These are phyloP conservation scores for Brevimyrus niger DNA, from an alignment of 2,113 vertebrate species.

Conservation along the genomic window DNA sequence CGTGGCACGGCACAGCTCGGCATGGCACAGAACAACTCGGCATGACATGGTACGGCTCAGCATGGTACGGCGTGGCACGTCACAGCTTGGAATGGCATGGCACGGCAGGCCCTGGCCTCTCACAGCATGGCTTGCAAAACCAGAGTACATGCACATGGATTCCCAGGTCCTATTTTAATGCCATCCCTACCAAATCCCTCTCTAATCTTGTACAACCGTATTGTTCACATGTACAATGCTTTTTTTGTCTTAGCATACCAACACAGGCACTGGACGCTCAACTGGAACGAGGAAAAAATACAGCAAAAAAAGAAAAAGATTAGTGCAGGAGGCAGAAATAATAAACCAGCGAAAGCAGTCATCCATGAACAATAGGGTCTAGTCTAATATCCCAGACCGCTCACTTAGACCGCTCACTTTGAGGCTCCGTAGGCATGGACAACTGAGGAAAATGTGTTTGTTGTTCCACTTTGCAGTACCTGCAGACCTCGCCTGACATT, in stretches of 20 bases:
- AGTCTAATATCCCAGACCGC: slow-evolving; percentile 3
- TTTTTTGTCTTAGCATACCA: neutral
- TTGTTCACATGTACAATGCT: neutral
- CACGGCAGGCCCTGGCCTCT: neutral
- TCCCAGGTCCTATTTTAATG: neutral
- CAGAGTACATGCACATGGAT: neutral
- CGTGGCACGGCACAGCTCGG: neutral
- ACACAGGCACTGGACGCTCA: neutral
- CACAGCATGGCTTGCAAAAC: neutral
- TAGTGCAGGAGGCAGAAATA: neutral
- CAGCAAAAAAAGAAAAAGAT: neutral
- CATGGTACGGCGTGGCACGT: neutral
- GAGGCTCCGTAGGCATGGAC: neutral
- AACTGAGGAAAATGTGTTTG: slow-evolving; percentile 3
- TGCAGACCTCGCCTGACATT: neutral
- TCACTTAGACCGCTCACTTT: neutral
- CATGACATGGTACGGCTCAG: neutral
- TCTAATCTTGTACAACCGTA: neutral
- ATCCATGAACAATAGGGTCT: slow-evolving; percentile 1
- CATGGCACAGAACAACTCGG: too few species aligned
- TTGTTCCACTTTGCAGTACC: neutral
- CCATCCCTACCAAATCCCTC: neutral
- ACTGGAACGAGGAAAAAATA: neutral
- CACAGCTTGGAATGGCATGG: neutral
- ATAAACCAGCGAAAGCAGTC: neutral